Base-by-base conservation (phyloP, 1,140 invertebrate species). In the Acromyrmex echinatior region DNA sequence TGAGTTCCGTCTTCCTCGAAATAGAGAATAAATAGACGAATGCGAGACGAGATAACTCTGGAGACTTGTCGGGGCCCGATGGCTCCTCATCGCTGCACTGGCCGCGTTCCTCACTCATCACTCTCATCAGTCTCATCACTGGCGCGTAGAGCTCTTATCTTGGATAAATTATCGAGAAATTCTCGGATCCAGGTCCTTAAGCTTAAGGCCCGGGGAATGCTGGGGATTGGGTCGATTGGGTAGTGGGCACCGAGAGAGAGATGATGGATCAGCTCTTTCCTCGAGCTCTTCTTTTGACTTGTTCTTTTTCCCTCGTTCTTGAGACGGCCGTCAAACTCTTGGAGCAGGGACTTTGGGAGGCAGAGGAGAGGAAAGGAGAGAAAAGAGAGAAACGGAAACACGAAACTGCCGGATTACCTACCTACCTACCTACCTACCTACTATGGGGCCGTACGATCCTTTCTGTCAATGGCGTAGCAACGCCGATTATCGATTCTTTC, bases 211-310 rank as follows among this genome's bases (percentile, higher is more conserved):
- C 76, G 53, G 66, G 35, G 31, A 35, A 35, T 35, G 31, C 31
- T 5, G 31, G 31, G 31, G 31, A 35, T 35, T 35, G 31, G 31
- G 31, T 35, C 31, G 6, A 35, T 35, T 35, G 35, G 35, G 7
- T 39, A 39, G 35, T 39, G 66, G 45, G 86, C 78, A 63, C 31
- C 49, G 86, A 68, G 66, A 86, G 66, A 68, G 78, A 86, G 78
- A 86, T 86, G 86, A 86, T 86, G 86, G 86, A 86, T 86, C 86
- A 86, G 86, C 86, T 86, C 86, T 86, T 80, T 86, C 78, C 77
- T 81, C 76, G 66, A 81, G 77, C 78, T 66, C 77, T 31, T 86
- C 78, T 80, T 80, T 82, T 66, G 31, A 86, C 66, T 86, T 81
- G 39, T 86, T 66, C 78, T 86, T 86, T 86, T 79, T 86, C 70